Conservation (phyloP, 2,888 invertebrate species). For the Drosophila vallismaia region DNA sequence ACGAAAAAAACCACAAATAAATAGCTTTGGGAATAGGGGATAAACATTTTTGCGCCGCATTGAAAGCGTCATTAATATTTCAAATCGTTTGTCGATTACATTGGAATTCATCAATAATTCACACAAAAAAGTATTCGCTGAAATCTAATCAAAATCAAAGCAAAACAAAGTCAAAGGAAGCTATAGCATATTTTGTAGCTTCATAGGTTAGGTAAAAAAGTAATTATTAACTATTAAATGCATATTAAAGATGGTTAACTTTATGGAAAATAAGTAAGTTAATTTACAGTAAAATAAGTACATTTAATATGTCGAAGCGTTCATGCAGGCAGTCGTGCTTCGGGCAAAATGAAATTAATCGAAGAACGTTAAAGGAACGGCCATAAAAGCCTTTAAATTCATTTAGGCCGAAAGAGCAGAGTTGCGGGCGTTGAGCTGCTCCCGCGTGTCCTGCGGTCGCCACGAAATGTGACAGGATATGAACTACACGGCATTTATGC, state of each 20-base stretch:
- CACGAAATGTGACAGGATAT: conserved; percentile 69
- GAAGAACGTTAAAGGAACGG: conserved; percentile 51
- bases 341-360: conserved; percentile 71
- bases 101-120: conserved; percentile 46
- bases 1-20: conserved; percentile 14
- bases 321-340: conserved; percentile 40
- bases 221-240: neutral
- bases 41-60: conserved; percentile 23
- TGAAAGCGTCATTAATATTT: conserved; percentile 58
- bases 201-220: no score
- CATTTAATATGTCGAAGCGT: neutral
- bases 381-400: conserved; percentile 68
- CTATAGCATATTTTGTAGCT: neutral
- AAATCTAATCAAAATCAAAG: conserved; percentile 12
- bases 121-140: conserved; percentile 26
- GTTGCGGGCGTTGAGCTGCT: conserved; percentile 11
- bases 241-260: neutral
- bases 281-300: conserved; percentile 12
- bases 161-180: conserved; percentile 9
- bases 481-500: conserved; percentile 74
- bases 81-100: conserved; percentile 61
- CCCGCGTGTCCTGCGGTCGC: conserved; percentile 48
- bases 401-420: conserved; percentile 52
- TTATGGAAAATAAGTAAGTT: neutral
- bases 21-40: conserved; percentile 9